Evolutionary conservation across 2,888 invertebrate genomes (phyloP), one percentile per base, ranked within the genome.

Genomic region (Tetragnatha montana): DNA sequence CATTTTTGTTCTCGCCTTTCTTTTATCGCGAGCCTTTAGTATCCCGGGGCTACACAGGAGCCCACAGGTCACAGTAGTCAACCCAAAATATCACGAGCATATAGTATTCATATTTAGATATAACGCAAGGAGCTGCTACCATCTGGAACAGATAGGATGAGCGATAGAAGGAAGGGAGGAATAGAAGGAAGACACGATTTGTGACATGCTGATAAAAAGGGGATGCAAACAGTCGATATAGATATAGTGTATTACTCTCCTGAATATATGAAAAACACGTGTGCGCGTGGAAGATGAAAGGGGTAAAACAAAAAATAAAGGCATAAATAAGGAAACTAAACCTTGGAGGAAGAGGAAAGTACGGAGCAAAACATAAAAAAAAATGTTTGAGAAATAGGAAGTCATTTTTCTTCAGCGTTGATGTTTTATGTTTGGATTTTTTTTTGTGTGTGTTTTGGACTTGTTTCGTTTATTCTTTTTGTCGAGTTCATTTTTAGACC

Each of bases 51-150:
- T 71, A 50, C 51, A 82, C 22, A 60, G 17, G n/a, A 50, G 73
- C 74, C 50, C 74, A 10, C 2, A 19, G 82, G 82, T 82, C 82
- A 74, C 35, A 82, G 60, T 73, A 10, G 51, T 35, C 74, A 71
- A 82, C 73, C 73, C 14, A 74, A 82, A n/a, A 82, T 74, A 82
- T 82, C 60, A 14, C 22, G 21, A 47, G 69, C 76, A 76, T 84
- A 76, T 70, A 76, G 84, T 60, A 84, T 84, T 84, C 84, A 84
- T 84, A 76, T 84, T 84, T 84, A 50, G 76, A 76, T 76, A 84
- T 76, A 60, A 76, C 47, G 47, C 19, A 14, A 60, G 68, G 84
- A 60, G 71, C 81, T 81, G 74, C 17, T 60, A 75, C 49, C 22
- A 69, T 35, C 69, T 49, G 10, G 68, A 68, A 69, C 35, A 74